A percentile compares a stretch with the other conserved stretches of the same genome.
Conservation (phyloP, 2,797 vertebrate species). For the Chelmon rostratus region DNA sequence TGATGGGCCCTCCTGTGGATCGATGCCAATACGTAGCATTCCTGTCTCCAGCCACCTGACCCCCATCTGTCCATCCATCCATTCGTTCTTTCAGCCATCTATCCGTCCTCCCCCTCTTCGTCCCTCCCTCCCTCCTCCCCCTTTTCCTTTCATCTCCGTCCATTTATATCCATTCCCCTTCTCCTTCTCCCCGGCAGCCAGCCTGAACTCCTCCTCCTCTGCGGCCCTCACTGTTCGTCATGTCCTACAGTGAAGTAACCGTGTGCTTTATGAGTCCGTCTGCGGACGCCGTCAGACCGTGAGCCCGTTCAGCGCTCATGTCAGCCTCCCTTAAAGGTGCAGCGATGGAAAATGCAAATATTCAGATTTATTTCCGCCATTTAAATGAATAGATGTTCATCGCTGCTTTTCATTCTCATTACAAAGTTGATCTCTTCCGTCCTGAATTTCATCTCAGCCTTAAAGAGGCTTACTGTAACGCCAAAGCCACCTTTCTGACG, state of each 20-base stretch:
- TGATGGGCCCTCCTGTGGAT: conserved; percentile 79
- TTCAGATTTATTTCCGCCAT: not conserved
- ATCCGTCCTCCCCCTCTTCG: not conserved
- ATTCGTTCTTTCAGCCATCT: conserved; percentile 19
- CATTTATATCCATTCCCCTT: conserved; percentile 59
- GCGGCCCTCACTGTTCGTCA: not conserved
- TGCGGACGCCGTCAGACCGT: too few relatives aligned
- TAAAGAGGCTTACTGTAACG: not conserved
- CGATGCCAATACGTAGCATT: conserved; percentile 80
- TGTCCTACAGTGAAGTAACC: not conserved
- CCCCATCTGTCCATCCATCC: conserved; percentile 47
- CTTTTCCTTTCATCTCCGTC: conserved; percentile 54
- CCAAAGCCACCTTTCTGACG: not conserved
- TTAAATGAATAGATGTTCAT: not conserved
- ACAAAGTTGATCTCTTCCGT: too few relatives aligned
- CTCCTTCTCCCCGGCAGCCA: conserved; percentile 16
- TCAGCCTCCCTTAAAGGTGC: not conserved
- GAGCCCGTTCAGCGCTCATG: too few relatives aligned
- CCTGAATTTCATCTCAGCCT: not conserved
- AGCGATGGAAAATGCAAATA: not conserved
- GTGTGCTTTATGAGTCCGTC: too few relatives aligned
- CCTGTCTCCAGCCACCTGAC: conserved; percentile 63
- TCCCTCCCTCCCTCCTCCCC: conserved; percentile 3
- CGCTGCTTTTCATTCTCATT: not conserved
- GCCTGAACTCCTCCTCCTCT: conserved; percentile 5